Conservation (phyloP, 2,113 vertebrate genomes). For the Callocephalon fimbriatum region DNA sequence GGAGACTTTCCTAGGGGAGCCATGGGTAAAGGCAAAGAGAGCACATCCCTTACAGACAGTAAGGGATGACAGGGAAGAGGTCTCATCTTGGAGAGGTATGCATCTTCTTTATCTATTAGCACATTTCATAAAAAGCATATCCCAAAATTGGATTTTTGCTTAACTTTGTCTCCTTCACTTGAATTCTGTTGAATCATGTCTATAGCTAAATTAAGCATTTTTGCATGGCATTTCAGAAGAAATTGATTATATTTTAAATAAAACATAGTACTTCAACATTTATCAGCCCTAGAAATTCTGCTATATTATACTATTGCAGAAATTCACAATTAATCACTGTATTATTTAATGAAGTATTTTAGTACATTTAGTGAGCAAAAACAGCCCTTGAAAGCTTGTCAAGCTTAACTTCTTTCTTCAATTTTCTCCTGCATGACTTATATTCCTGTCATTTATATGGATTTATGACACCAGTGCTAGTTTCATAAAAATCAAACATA, state of each 20-base stretch:
- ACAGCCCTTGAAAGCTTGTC: neutral
- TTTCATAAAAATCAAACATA: neutral
- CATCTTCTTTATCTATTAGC: neutral
- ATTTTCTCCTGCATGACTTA: neutral
- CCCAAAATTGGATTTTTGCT: neutral
- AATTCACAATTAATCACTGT: neutral
- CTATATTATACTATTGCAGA: neutral
- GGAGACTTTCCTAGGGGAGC: neutral
- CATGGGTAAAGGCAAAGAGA: neutral
- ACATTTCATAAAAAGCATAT: neutral
- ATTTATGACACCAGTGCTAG: neutral
- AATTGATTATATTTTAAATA: neutral
- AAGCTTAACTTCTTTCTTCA: neutral
- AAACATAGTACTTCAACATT: neutral
- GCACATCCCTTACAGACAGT: neutral
- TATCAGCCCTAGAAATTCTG: neutral
- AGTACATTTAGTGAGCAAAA: neutral
- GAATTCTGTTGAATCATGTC: neutral
- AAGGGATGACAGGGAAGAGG: neutral
- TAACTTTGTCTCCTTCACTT: neutral
- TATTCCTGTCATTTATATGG: neutral
- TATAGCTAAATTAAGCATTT: neutral
- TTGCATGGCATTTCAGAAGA: neutral
- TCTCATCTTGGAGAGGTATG: neutral
- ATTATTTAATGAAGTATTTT: neutral